Evolutionary conservation across 2,113 vertebrate genomes (phyloP).

Genomic region (Chaetops frenatus): DNA sequence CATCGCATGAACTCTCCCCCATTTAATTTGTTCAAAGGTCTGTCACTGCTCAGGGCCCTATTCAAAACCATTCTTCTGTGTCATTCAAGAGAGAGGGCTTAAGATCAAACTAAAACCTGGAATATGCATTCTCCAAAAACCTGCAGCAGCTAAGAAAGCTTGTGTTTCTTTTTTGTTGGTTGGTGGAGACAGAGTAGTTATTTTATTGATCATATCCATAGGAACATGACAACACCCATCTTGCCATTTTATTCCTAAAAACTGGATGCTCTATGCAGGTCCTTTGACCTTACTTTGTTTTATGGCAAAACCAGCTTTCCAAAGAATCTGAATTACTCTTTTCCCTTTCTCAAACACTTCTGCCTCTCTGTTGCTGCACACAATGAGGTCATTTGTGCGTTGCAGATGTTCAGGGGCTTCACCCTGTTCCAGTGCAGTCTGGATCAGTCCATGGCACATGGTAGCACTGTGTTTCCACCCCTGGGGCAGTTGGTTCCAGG

Average conservation of each 20-base stretch:
- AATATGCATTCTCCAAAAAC: background rate
- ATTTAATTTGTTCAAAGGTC: background rate
- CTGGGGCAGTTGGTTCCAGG: background rate
- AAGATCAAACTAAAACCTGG: background rate
- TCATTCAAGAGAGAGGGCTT: background rate
- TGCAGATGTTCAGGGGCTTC: background rate
- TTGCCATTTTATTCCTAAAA: background rate
- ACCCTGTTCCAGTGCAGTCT: background rate
- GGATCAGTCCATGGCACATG: background rate
- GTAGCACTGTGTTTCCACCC: background rate
- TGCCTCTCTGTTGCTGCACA: background rate
- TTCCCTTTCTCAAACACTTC: background rate
- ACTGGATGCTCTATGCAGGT: background rate
- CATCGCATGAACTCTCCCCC: background rate
- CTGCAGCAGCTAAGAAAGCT: background rate
- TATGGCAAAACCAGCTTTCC: background rate
- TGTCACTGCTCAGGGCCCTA: background rate
- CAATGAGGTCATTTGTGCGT: background rate
- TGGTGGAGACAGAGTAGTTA: background rate
- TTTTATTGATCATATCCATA: background rate
- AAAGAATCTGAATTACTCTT: background rate
- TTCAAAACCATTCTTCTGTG: background rate
- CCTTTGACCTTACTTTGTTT: background rate
- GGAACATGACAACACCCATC: background rate
- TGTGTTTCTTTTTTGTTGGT: background rate